These are phyloP conservation scores for Drosophila tani DNA, from an alignment of 1,140 invertebrate genomes.

Conservation along the genomic window DNA sequence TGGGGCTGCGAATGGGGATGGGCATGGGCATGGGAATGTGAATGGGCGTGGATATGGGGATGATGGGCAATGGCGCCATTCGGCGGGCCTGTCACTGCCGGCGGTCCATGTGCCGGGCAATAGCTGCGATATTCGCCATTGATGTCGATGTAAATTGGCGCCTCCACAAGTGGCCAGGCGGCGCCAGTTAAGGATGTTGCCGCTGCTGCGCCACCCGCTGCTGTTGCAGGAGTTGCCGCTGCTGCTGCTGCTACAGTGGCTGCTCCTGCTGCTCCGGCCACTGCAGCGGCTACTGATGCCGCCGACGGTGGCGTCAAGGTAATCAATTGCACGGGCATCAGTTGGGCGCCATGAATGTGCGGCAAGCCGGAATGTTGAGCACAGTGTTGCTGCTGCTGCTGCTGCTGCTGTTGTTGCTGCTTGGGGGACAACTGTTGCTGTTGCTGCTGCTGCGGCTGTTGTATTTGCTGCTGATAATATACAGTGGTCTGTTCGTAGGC, in stretches of 20 bases:
- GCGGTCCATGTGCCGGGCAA: slow-evolving; percentile 81
- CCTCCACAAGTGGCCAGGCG: slow-evolving; percentile 76
- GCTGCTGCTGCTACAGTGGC: slow-evolving; percentile 9
- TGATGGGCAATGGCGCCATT: slow-evolving; percentile 63
- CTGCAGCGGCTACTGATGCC: slow-evolving; percentile 27
- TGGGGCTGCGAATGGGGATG: slow-evolving; percentile 28
- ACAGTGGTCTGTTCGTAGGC: slow-evolving; percentile 76
- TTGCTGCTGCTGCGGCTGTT: slow-evolving; percentile 52
- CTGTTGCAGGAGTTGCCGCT: slow-evolving; percentile 14
- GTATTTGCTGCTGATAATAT: slow-evolving; percentile 71
- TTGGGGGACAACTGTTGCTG: slow-evolving; percentile 63
- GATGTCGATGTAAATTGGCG: slow-evolving; percentile 78
- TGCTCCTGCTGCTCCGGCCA: slow-evolving; percentile 25
- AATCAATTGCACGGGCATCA: slow-evolving; percentile 71
- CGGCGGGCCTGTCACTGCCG: slow-evolving; percentile 49
- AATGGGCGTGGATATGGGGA: slow-evolving; percentile 36
- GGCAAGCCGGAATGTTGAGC: slow-evolving; percentile 68
- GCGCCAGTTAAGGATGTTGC: slow-evolving; percentile 42
- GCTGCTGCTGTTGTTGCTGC: slow-evolving; percentile 45
- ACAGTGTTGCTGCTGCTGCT: slow-evolving; percentile 56
- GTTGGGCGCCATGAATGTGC: slow-evolving; percentile 71
- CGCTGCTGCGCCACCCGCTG: slow-evolving; percentile 17
- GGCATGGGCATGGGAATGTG: slow-evolving; percentile 6
- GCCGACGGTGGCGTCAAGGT: slow-evolving; percentile 54
- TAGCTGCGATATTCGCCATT: slow-evolving; percentile 79